Base-by-base conservation (phyloP, 2,888 invertebrate genomes). In the Eumacrocentrus americanus region DNA sequence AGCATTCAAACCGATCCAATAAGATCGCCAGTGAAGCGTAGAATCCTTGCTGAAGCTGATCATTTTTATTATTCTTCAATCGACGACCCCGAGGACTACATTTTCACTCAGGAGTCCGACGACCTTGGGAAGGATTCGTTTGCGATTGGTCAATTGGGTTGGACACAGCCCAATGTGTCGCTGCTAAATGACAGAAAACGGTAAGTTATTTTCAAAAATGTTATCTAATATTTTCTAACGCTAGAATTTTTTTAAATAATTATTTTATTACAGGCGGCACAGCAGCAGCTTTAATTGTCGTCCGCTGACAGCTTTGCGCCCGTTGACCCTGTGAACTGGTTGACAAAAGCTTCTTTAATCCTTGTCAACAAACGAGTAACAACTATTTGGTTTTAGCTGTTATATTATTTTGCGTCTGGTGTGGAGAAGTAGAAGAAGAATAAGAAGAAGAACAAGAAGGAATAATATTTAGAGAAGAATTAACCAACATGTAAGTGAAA, bases 1-100 rank as follows among this genome's bases (percentile, higher is more conserved):
- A 83, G 82, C 71, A 74, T 80, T 51, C 80, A 80, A 71, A 80
- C 80, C 35, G 80, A 80, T 64, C 79, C 80, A 29, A 60, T 76
- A 53, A 70, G 79, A 61, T 79, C 79, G 47, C 79, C 80, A 55
- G 70, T 77, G 35, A 79, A 79, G 65, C 78, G 79, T 47, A 70
- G 78, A 61, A 79, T 80, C 63, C 67, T 79, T 59, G 77, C 77
- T 53, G 78, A 79, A 55, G 72, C 76, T 64, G 77, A 80, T 71
- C 70, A 72, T 58, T 70, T 75, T 72, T 77, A 72, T 69, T 75
- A 72, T 66, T 70, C 72, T 58, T 67, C 73, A 38, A 61, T 70
- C 37, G 35, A 64, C 58, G 60, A 14, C 11, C 9, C 29, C 9
- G 29, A 29, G 29, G 61, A 67, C 55, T 58, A 66, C 48, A 63